Conservation (phyloP, 2,797 vertebrate genomes). For the Gorsachius magnificus region DNA sequence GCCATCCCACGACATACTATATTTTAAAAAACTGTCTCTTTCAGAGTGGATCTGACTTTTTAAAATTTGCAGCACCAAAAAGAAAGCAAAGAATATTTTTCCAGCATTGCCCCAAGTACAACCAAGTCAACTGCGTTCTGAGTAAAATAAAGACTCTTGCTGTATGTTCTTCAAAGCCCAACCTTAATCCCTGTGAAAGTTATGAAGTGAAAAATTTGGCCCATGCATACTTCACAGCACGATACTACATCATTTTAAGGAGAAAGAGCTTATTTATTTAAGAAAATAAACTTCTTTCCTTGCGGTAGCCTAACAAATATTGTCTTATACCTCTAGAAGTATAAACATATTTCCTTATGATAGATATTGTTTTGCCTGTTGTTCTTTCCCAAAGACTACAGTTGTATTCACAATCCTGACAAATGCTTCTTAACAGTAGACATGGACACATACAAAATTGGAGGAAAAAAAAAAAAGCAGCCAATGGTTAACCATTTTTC, state of each 20-base stretch:
- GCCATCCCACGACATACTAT: neutral
- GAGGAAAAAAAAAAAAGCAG: too few relatives aligned
- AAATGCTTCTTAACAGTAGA: neutral
- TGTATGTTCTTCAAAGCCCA: constrained; percentile 27
- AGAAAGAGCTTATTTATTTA: neutral
- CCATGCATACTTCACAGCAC: neutral
- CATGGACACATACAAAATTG: neutral
- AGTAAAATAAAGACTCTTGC: constrained; percentile 18
- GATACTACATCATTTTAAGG: neutral
- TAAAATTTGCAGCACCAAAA: neutral
- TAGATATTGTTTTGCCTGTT: neutral
- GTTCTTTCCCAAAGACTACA: neutral
- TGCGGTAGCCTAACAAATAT: neutral
- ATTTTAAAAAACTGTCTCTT: neutral
- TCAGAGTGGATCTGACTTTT: neutral
- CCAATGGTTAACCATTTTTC: neutral
- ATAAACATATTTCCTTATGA: neutral
- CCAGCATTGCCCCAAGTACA: neutral
- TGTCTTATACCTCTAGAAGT: neutral
- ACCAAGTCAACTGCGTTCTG: neutral
- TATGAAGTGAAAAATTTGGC: constrained; percentile 35
- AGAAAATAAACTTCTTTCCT: neutral
- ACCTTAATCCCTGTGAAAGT: constrained; percentile 15
- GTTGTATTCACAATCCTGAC: neutral
- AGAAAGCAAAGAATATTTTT: neutral